These are phyloP conservation scores for Gallinago paraguaiae DNA, from an alignment of 2,113 vertebrate species.

Conservation along the genomic window DNA sequence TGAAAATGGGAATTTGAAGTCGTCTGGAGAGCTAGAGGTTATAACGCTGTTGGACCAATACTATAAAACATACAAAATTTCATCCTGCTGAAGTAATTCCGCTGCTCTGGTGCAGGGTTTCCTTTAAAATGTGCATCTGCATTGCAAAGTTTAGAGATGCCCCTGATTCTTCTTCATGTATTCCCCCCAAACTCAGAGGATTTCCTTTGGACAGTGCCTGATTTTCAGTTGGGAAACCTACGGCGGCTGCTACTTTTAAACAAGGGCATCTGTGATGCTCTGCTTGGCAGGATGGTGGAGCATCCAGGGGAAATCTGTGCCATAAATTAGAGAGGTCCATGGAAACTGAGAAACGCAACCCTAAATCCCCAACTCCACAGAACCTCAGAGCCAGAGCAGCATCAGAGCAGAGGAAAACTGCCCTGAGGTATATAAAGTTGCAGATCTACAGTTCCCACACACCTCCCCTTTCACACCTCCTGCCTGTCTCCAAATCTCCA, in stretches of 20 bases:
- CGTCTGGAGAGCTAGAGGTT: slow-evolving; percentile 7
- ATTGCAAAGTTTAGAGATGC: neutral
- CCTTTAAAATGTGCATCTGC: neutral
- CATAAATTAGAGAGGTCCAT: neutral
- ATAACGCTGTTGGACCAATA: neutral
- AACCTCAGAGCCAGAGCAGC: neutral
- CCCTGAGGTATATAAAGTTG: neutral
- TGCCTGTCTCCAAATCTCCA: neutral
- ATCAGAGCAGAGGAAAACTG: neutral
- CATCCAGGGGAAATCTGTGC: neutral
- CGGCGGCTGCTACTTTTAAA: neutral
- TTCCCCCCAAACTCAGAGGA: neutral
- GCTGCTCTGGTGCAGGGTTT: neutral
- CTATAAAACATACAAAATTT: slow-evolving; percentile 21
- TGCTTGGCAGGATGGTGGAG: slow-evolving; percentile 6
- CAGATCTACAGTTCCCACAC: neutral
- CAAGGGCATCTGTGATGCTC: neutral
- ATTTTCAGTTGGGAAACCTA: neutral
- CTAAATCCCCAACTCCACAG: neutral
- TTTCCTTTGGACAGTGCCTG: neutral
- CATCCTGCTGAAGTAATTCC: slow-evolving; percentile 22
- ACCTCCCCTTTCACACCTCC: neutral
- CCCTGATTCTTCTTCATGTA: neutral
- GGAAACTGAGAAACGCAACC: neutral
- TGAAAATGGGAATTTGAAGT: neutral